These are phyloP conservation scores for Empis stercorea DNA, from an alignment of 2,888 invertebrate species.

Conservation along the genomic window DNA sequence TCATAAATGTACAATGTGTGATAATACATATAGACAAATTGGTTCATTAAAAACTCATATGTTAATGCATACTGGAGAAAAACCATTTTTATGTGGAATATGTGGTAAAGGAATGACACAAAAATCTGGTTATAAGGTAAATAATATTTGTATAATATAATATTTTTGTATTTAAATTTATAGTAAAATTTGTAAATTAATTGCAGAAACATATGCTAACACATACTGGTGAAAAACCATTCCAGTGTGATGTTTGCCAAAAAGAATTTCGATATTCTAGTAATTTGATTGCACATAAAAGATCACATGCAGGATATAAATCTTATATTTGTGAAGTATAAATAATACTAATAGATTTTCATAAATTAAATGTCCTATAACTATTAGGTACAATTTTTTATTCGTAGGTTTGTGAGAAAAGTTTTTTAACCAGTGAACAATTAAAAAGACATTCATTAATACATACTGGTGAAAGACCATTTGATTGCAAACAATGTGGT, in stretches of 20 bases:
- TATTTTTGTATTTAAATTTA: neutral
- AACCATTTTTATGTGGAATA: constrained; percentile 29
- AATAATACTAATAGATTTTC: too few relatives aligned
- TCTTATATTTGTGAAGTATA: too few relatives aligned
- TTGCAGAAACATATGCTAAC: constrained; percentile 29
- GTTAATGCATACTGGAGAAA: constrained; percentile 28
- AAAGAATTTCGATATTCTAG: constrained; percentile 30
- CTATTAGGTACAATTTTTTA: too few relatives aligned
- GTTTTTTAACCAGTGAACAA: too few relatives aligned
- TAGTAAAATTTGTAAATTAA: neutral
- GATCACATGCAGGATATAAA: constrained; percentile 18
- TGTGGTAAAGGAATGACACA: constrained; percentile 35
- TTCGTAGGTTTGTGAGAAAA: too few relatives aligned
- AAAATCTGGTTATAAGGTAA: constrained; percentile 31
- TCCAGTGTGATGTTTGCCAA: constrained; percentile 16
- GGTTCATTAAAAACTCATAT: constrained; percentile 30
- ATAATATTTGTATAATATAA: neutral
- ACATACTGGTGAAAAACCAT: constrained; percentile 30
- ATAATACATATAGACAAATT: constrained; percentile 30
- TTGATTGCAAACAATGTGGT: too few relatives aligned
- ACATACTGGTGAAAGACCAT: too few relatives aligned
- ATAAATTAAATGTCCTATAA: too few relatives aligned
- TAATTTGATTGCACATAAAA: constrained; percentile 30
- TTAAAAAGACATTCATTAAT: too few relatives aligned
- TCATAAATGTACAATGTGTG: constrained; percentile 28